Conservation (phyloP, 2,888 invertebrate genomes). For the Fragum sueziense region DNA sequence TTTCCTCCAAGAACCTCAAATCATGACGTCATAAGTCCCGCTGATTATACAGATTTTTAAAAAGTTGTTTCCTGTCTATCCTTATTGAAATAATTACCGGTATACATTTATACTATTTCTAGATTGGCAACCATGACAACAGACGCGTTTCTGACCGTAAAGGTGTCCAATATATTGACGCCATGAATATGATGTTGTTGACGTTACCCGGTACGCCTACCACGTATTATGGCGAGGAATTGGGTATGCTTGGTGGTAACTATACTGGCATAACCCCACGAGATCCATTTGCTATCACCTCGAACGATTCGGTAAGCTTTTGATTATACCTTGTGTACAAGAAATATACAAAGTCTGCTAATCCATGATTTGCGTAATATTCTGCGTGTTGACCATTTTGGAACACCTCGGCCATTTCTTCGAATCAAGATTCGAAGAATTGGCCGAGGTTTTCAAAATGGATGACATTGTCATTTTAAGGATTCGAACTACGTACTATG, state of each 20-base stretch:
- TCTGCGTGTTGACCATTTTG: no score
- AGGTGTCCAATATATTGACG: slow-evolving; percentile 86
- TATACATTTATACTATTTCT: not conserved
- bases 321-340: not conserved
- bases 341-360: no score
- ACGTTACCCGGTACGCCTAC: slow-evolving; percentile 93
- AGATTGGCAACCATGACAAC: slow-evolving; percentile 78
- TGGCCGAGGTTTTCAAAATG: no score
- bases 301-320: slow-evolving; percentile 41
- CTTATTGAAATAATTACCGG: not conserved
- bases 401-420: no score
- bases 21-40: not conserved
- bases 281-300: slow-evolving; percentile 72
- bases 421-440: no score
- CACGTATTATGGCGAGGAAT: slow-evolving; percentile 94
- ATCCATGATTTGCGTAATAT: no score
- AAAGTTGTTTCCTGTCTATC: not conserved
- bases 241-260: slow-evolving; percentile 88
- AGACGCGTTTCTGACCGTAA: slow-evolving; percentile 84
- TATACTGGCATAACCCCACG: slow-evolving; percentile 71
- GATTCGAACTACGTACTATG: slow-evolving; percentile 95
- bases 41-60: not conserved
- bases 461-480: no score
- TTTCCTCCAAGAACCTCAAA: no score
- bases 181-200: slow-evolving; percentile 91